Conservation (phyloP, 2,888 invertebrate species). For the Zonitis immaculata region DNA sequence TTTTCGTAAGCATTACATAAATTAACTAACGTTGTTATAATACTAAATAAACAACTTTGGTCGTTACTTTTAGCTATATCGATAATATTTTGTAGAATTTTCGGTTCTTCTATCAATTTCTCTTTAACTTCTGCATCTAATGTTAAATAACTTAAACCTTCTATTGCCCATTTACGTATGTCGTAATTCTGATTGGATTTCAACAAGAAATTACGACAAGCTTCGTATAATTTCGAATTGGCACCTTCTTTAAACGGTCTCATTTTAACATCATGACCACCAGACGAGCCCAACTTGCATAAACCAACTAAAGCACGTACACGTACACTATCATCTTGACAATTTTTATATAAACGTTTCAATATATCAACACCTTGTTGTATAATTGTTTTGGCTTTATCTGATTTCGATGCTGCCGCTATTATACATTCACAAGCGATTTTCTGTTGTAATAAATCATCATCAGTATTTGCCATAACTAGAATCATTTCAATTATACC, state of each 20-base stretch:
- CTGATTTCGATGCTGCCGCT: slow-evolving; percentile 94
- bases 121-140: slow-evolving; percentile 99
- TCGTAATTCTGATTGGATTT: slow-evolving; percentile 69
- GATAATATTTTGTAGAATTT: slow-evolving; percentile 79
- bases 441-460: slow-evolving; percentile 82
- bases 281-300: slow-evolving; percentile 90
- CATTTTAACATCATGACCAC: slow-evolving; percentile 92
- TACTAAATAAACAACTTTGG: slow-evolving; percentile 83
- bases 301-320: slow-evolving; percentile 88
- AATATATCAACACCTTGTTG: slow-evolving; percentile 81
- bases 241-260: slow-evolving; percentile 95
- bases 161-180: slow-evolving; percentile 92
- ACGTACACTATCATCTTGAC: slow-evolving; percentile 78
- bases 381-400: slow-evolving; percentile 88
- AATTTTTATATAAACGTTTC: slow-evolving; percentile 81
- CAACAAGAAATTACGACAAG: slow-evolving; percentile 85
- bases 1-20: slow-evolving; percentile 97
- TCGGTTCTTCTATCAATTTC: slow-evolving; percentile 80
- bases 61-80: slow-evolving; percentile 85
- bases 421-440: slow-evolving; percentile 95
- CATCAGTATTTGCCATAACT: slow-evolving; percentile 94
- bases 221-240: slow-evolving; percentile 85
- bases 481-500: slow-evolving; percentile 90
- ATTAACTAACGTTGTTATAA: slow-evolving; percentile 93
- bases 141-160: slow-evolving; percentile 93